Base-by-base conservation (phyloP, 2,888 invertebrate genomes). In the Agrenia bidenticulata region DNA sequence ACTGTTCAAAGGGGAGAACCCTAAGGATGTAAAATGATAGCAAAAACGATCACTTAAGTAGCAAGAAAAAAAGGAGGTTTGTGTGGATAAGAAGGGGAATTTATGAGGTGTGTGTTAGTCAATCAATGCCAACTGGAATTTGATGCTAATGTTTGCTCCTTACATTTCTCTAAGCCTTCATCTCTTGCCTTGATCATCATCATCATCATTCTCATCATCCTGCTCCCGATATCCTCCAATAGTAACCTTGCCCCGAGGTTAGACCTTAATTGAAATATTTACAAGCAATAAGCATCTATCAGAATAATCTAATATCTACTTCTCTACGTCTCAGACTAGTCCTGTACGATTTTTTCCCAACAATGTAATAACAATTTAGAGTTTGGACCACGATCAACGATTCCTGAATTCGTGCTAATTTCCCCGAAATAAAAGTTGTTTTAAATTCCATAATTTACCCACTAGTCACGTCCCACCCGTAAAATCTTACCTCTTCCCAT, bases 391-490 rank as follows among this genome's bases (percentile, higher is more conserved):
- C 15, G 45, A 45, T 17, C 45, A 45, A 45, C n/a, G 19, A 45
- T 17, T 45, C 15, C n/a, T 45, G 45, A 45, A 45, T 23, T 51
- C 51, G 51, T 51, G 51, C 51, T 51, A 51, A 51, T 51, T 51
- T 51, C 51, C 24, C 19, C 15, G 45, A 24, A 24, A 51, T 51
- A 51, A 51, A 45, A 51, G 21, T 51, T 51, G 51, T 51, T 51
- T 51, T 24, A 21, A 51, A 51, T 23, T 51, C 23, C 45, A 51
- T 23, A 51, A 51, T 17, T 4, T 45, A 45, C 4, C 45, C 45
- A 17, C 45, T 45, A 45, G 45, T 45, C 45, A 45, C 45, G 45
- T 19, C 19, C 15, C 45, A 45, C n/a, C 45, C 5, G 45, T 45
- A 17, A 45, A 45, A 45, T 17, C 45, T 45, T 15, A 4, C 19